A percentile compares a stretch with the other conserved stretches of the same genome.
phyloP scores from a whole-genome alignment of 92 coral and sea anemone species.

The Epizoanthus fatuus region DNA sequence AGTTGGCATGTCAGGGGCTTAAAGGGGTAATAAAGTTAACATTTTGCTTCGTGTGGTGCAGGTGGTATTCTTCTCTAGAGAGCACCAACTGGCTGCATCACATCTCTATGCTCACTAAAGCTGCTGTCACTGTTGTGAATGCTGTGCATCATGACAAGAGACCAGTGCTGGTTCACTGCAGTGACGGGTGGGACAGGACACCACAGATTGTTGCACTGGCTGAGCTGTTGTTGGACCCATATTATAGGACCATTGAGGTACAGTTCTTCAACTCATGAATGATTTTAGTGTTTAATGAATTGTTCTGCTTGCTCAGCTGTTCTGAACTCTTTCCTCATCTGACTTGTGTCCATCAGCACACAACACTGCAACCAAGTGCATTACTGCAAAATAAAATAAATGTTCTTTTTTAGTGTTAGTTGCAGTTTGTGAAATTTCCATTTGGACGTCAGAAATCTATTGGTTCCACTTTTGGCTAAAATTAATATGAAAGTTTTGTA shows the following conservation, averaged over 20 bases:
- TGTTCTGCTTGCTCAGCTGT: too few species aligned
- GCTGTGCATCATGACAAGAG: constrained; percentile 86
- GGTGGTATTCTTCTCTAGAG: constrained; percentile 95
- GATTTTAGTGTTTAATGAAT: too few species aligned
- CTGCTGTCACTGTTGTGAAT: constrained; percentile 87
- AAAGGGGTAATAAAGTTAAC: neutral
- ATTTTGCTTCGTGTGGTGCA: constrained; percentile 4
- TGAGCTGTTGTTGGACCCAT: constrained; percentile 93
- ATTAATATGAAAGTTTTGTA: too few species aligned
- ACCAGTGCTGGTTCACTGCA: constrained; percentile 97
- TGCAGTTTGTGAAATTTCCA: too few species aligned
- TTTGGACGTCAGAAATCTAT: too few species aligned
- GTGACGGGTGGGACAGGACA: constrained; percentile 99
- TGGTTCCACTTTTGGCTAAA: too few species aligned
- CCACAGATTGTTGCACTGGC: constrained; percentile 96
- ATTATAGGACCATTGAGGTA: constrained; percentile 97
- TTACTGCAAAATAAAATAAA: neutral
- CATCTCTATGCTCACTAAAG: constrained; percentile 88
- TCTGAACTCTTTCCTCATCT: too few species aligned
- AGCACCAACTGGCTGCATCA: constrained; percentile 95
- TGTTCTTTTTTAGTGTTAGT: too few species aligned
- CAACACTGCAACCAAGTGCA: neutral
- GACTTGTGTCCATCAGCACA: too few species aligned
- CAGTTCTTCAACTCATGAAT: too few species aligned
- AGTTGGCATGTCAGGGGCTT: neutral